Base-by-base conservation (phyloP, 1,140 invertebrate genomes). In the Drosophila kurseongensis region DNA sequence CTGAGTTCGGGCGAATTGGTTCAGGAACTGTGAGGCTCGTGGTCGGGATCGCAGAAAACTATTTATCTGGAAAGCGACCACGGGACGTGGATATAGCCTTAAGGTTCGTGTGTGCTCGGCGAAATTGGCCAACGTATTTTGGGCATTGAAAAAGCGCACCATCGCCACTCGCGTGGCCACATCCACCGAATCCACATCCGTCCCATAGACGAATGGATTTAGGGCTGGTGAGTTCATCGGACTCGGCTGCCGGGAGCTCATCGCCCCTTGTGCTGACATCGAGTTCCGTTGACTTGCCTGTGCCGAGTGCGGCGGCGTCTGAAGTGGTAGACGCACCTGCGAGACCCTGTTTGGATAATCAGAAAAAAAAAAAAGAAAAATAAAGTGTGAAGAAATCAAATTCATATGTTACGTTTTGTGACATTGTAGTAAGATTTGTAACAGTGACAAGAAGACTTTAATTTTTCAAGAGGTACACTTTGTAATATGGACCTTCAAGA, bases 41-140 rank as follows among this genome's bases (percentile, higher is more conserved):
- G 98, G 97, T 41, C 99, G 94, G 5, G 98, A 99, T 59, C 98
- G 94, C 0, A 99, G 93, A 90, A 99, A 99, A 76, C 98, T 99
- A 90, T 99, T 99, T 51, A 99, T 97, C 93, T 99, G 99, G 90
- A 99, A 99, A 8, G 98, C 98, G 9, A 99, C 99, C 10, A 99
- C 99, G 0, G 99, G 99, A 56, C 99, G 93, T 0, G 99, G 99
- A 93, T 99, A 99, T 0, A 99, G 93, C 7, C 99, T 94, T 18
- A 99, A 93, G 0, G 98, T 99, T 42, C 99, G 94, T 0, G 98
- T 99, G 92, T 99, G 99, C 90, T 99, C 99, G 48, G 96, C 97
- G 91, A 99, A 99, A 90, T 99, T 99, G 0, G 98, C 98, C 72
- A 99, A 93, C 0, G 99, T 94, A 90, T 99, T 99, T 90, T 98